Evolutionary conservation across 2,888 invertebrate species (phyloP), one percentile per base, ranked within the genome.

Genomic region (Tuta absoluta): DNA sequence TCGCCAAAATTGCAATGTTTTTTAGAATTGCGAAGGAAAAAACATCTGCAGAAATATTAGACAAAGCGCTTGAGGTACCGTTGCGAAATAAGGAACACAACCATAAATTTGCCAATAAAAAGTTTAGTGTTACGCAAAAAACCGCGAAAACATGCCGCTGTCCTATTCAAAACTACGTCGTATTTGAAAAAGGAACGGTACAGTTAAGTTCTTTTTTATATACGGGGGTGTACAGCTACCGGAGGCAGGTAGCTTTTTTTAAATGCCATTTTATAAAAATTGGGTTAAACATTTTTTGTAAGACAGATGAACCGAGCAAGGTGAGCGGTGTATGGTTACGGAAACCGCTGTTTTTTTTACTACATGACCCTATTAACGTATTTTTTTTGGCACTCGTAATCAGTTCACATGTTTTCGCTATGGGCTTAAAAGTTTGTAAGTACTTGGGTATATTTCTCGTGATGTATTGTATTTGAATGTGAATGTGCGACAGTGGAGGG

Each of bases 261-360:
- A 76, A 65, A 71, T 70, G 73, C 74, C 74, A 75, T 76, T 79
- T 80, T 81, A 76, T 81, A 82, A 80, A 84, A 89, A 87, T 86
- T 89, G 87, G 91, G 90, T 90, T 89, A 89, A 85, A 77, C 71
- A 70, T 85, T 87, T 86, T 86, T 85, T 81, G 69, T 70, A 68
- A 73, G 84, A 82, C 86, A 88, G 83, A 82, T 84, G 89, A 87
- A 76, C 72, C 78, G 75, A 78, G 82, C 86, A 87, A 90, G 89
- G 90, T 88, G 87, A 87, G 80, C 80, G 83, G 89, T 86, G 80
- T 91, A 82, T 77, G 77, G 89, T 91, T 91, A 90, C 91, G 91
- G 91, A 88, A 90, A 89, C 89, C 81, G 73, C 79, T 75, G 76
- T 82, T 45, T 87, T 86, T 86, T 87, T 83, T 62, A 66, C 62